Evolutionary conservation across 2,888 invertebrate species (phyloP).

Genomic region (Tromatobia lineatoria): DNA sequence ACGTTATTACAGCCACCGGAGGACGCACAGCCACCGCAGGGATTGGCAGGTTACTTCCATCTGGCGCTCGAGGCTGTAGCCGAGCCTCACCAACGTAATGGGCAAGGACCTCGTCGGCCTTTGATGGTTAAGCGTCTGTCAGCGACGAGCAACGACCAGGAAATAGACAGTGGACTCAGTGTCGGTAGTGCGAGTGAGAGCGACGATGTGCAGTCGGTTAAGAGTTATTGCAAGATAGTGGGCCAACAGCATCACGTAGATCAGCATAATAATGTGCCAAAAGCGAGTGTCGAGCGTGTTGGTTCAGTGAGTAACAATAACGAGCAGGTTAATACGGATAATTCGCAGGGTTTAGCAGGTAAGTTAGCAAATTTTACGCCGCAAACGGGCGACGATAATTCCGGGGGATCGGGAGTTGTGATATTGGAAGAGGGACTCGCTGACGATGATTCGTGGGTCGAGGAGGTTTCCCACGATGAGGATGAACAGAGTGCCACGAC

Average conservation of each 20-base stretch:
- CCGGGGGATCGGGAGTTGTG: slow-evolving; percentile 90
- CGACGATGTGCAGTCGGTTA: slow-evolving; percentile 81
- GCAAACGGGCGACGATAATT: slow-evolving; percentile 87
- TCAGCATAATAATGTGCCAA: slow-evolving; percentile 66
- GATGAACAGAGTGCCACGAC: slow-evolving; percentile 89
- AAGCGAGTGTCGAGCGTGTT: slow-evolving; percentile 69
- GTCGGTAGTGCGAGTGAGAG: slow-evolving; percentile 83
- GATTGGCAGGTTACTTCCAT: slow-evolving; percentile 85
- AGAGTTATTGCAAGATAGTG: slow-evolving; percentile 73
- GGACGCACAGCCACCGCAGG: slow-evolving; percentile 87
- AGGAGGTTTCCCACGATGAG: slow-evolving; percentile 93
- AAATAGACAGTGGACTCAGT: slow-evolving; percentile 82
- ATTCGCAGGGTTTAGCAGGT: slow-evolving; percentile 12
- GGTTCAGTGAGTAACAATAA: slow-evolving; percentile 46
- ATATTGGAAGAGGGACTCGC: slow-evolving; percentile 95
- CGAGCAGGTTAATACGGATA: slow-evolving; percentile 25
- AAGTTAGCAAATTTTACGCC: slow-evolving; percentile 57
- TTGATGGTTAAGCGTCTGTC: slow-evolving; percentile 80
- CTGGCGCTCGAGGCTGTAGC: slow-evolving; percentile 83
- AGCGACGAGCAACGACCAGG: slow-evolving; percentile 66
- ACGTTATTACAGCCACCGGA: slow-evolving; percentile 88
- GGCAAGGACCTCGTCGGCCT: slow-evolving; percentile 78
- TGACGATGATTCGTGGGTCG: slow-evolving; percentile 97
- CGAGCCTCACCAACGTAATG: slow-evolving; percentile 77
- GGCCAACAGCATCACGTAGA: slow-evolving; percentile 42